Percentiles rank a stretch among this genome's conserved stretches.
Evolutionary conservation across 2,113 vertebrate genomes (phyloP).

Genomic region (Ochotona curzoniae): DNA sequence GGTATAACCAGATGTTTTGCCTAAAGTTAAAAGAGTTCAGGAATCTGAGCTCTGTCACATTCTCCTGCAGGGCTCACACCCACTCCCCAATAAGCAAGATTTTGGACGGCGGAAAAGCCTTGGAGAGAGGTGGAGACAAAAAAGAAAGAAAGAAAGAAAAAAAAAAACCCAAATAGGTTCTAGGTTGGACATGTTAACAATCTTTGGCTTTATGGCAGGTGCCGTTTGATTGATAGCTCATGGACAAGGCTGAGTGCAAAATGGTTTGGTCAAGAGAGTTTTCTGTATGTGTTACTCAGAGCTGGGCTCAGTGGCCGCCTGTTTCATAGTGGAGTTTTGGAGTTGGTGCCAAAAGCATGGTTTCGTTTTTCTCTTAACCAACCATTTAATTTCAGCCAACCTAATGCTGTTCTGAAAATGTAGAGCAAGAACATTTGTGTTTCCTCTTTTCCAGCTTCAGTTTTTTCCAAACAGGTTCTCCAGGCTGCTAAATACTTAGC

Average conservation of each 20-base stretch:
- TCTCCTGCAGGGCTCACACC: neutral
- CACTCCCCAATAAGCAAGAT: neutral
- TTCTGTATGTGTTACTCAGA: neutral
- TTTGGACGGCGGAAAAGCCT: conserved; percentile 32
- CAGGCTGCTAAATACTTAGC: neutral
- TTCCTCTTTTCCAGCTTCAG: conserved; percentile 7
- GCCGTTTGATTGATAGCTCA: neutral
- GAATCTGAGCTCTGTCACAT: conserved; percentile 55
- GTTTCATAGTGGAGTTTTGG: conserved; percentile 53
- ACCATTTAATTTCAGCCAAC: conserved; percentile 59
- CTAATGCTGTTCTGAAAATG: conserved; percentile 7
- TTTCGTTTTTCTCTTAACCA: conserved; percentile 59
- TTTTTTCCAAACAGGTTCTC: neutral
- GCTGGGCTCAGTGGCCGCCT: neutral
- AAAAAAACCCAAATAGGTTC: neutral
- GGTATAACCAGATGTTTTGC: conserved; percentile 74
- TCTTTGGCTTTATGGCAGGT: neutral
- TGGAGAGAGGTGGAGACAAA: neutral
- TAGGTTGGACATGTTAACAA: neutral
- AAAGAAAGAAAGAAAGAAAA: neutral
- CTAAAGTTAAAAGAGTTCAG: conserved; percentile 71
- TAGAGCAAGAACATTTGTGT: conserved; percentile 31
- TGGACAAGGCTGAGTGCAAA: conserved; percentile 5
- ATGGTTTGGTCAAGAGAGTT: neutral
- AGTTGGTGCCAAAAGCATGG: neutral